A percentile compares a stretch with the other conserved stretches of the same genome.
phyloP scores from a whole-genome alignment of 2,888 invertebrate genomes.

The Apotomis capreana region DNA sequence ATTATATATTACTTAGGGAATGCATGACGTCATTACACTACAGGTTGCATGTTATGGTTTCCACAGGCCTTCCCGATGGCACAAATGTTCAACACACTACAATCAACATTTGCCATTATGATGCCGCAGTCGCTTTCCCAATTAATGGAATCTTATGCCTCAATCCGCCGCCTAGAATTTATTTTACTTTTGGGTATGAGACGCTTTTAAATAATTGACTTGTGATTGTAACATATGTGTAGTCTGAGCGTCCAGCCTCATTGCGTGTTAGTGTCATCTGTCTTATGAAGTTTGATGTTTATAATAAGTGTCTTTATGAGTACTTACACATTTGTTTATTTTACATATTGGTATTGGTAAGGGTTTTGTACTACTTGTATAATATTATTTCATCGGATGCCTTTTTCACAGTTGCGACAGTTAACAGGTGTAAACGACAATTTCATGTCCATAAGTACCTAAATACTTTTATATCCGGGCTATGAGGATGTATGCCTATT shows the following conservation, averaged over 20 bases:
- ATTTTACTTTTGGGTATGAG: conserved; percentile 83
- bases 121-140: conserved; percentile 80
- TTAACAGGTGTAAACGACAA: no score
- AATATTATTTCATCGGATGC: no score
- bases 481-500: no score
- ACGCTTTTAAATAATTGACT: background rate
- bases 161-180: conserved; percentile 82
- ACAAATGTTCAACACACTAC: conserved; percentile 89
- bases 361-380: no score
- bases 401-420: no score
- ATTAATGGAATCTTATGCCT: conserved; percentile 83
- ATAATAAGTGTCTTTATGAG: no score
- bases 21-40: conserved; percentile 6
- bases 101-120: conserved; percentile 82
- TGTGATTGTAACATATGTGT: conserved; percentile 3
- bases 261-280: background rate
- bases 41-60: conserved; percentile 51
- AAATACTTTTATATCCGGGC: no score
- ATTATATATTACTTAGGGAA: background rate
- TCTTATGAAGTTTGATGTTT: no score
- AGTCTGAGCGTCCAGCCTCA: background rate
- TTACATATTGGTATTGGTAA: no score
- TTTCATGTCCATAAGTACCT: no score
- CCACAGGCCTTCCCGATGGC: conserved; percentile 88
- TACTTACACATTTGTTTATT: no score